Evolutionary conservation across 2,797 vertebrate species (phyloP).

Genomic region (Natrix natrix): DNA sequence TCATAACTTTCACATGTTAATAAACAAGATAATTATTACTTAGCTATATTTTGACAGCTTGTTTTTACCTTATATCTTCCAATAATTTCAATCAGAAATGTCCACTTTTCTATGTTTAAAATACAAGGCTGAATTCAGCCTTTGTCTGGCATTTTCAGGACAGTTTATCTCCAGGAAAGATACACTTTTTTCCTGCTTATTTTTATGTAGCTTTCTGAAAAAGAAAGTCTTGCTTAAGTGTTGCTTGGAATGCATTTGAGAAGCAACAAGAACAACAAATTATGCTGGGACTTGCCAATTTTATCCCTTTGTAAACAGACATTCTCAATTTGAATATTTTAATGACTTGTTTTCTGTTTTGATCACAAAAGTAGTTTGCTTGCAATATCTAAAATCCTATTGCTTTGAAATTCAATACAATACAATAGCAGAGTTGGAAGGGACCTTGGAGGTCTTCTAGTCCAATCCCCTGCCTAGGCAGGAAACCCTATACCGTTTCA

Average conservation of each 20-base stretch:
- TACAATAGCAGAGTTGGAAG: too few species aligned
- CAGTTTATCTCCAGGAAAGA: neutral
- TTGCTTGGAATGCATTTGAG: neutral
- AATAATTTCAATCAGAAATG: neutral
- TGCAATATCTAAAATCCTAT: neutral
- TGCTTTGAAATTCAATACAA: conserved; percentile 16
- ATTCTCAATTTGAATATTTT: conserved; percentile 7
- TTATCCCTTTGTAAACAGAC: neutral
- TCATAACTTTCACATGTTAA: too few species aligned
- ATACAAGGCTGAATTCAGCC: neutral
- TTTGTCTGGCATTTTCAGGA: neutral
- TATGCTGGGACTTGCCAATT: neutral
- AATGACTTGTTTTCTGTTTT: conserved; percentile 6
- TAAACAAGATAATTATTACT: too few species aligned
- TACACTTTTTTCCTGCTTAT: neutral
- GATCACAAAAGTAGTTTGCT: neutral
- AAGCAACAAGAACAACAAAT: neutral
- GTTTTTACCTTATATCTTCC: too few species aligned
- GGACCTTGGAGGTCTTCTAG: too few species aligned
- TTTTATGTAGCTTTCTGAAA: neutral
- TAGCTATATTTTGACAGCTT: too few species aligned
- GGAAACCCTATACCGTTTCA: too few species aligned
- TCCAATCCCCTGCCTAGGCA: too few species aligned
- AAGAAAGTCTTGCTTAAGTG: neutral
- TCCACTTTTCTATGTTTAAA: neutral